phyloP scores from a whole-genome alignment of 2,797 vertebrate genomes.

The Serranus cabrilla region DNA sequence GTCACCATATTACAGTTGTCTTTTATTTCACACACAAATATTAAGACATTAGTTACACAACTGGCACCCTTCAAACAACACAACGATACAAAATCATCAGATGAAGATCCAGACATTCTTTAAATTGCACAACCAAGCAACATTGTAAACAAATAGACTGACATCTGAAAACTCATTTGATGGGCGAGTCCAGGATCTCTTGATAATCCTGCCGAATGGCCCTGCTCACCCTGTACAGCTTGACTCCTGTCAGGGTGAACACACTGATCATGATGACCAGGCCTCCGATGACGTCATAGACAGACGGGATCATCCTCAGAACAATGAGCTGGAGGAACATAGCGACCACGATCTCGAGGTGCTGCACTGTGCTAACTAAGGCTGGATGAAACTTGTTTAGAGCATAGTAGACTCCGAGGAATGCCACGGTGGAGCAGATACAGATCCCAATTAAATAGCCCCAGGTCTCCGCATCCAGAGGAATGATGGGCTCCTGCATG shows the following conservation, averaged over 20 bases:
- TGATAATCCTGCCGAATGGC: constrained; percentile 93
- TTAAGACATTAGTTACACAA: constrained; percentile 85
- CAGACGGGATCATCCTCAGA: constrained; percentile 92
- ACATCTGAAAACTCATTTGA: constrained; percentile 89
- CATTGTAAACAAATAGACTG: constrained; percentile 78
- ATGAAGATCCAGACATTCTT: constrained; percentile 86
- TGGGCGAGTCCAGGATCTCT: constrained; percentile 96
- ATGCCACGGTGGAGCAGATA: constrained; percentile 96
- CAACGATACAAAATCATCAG: constrained; percentile 83
- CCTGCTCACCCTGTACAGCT: constrained; percentile 93
- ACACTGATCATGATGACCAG: constrained; percentile 96
- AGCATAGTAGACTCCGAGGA: constrained; percentile 97
- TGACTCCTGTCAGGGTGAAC: constrained; percentile 93
- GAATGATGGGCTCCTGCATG: constrained; percentile 98
- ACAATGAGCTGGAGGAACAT: constrained; percentile 97
- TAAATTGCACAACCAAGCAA: constrained; percentile 81
- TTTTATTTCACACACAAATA: constrained; percentile 85
- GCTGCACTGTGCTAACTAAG: constrained; percentile 97
- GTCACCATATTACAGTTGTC: constrained; percentile 71
- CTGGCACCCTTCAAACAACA: constrained; percentile 84
- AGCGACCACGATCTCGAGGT: constrained; percentile 96
- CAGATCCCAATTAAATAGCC: constrained; percentile 97
- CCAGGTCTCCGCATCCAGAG: constrained; percentile 97
- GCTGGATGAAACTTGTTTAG: constrained; percentile 97
- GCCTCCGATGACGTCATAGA: constrained; percentile 93